phyloP scores from a whole-genome alignment of 2,888 invertebrate species.

The Limnephilus rhombicus region DNA sequence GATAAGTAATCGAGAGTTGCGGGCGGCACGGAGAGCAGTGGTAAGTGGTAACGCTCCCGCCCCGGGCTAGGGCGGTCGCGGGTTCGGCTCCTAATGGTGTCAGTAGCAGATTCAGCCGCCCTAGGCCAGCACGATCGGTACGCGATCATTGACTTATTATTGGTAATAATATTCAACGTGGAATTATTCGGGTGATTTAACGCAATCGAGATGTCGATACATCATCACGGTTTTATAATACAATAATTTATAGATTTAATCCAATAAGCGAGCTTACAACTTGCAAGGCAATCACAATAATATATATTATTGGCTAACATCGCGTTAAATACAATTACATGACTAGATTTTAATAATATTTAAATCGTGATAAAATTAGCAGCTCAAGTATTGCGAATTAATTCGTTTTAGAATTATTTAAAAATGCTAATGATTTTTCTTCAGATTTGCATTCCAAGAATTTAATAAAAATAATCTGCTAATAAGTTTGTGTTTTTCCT shows the following conservation, averaged over 20 bases:
- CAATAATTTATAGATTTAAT: neutral
- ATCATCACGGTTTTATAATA: neutral
- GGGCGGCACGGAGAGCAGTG: neutral
- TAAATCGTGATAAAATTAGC: neutral
- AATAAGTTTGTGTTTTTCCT: neutral
- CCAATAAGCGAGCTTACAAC: neutral
- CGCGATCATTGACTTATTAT: slow-evolving; percentile 22
- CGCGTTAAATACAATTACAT: too few relatives aligned
- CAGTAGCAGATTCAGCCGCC: slow-evolving; percentile 16
- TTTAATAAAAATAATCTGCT: neutral
- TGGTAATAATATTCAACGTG: slow-evolving; percentile 3
- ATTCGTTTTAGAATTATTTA: neutral
- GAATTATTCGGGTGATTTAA: slow-evolving; percentile 4
- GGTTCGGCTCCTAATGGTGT: slow-evolving; percentile 36
- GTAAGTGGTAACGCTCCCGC: slow-evolving; percentile 11
- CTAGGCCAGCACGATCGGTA: slow-evolving; percentile 1
- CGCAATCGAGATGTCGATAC: slow-evolving; percentile 12
- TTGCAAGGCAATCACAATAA: neutral
- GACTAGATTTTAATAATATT: neutral
- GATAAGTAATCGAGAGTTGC: neutral
- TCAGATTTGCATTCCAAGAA: neutral
- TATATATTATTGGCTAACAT: neutral
- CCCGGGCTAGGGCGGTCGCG: slow-evolving; percentile 31
- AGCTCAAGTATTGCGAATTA: neutral
- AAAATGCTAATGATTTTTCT: neutral